Conservation (phyloP, 2,113 vertebrate genomes). For the Xenopus borealis region DNA sequence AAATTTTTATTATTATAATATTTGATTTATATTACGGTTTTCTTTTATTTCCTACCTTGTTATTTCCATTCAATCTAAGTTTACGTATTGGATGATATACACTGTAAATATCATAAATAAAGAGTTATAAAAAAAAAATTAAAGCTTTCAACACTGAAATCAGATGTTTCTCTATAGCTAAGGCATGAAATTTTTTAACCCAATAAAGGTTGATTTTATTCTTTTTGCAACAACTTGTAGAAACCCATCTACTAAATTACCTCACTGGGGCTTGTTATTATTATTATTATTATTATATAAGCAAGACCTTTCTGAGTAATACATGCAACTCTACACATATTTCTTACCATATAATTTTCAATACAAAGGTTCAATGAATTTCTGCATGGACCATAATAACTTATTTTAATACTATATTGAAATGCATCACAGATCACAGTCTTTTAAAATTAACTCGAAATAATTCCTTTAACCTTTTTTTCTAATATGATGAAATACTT, state of each 20-base stretch:
- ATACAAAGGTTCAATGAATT: conserved; percentile 18
- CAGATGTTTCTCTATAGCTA: no score
- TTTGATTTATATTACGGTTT: no score
- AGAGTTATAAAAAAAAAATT: no score
- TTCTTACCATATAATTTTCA: conserved; percentile 4
- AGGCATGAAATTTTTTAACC: no score
- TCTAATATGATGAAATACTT: conserved; percentile 5
- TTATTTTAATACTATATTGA: conserved; percentile 12
- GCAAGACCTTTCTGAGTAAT: conserved; percentile 2
- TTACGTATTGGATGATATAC: no score
- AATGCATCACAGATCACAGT: conserved; percentile 11
- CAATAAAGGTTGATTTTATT: not conserved
- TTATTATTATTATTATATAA: conserved; percentile 20
- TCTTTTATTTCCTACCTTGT: no score
- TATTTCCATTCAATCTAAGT: no score
- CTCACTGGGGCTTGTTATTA: conserved; percentile 1
- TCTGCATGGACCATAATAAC: conserved; percentile 10
- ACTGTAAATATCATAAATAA: no score
- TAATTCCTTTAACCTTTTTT: conserved; percentile 16
- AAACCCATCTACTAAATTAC: conserved; percentile 12
- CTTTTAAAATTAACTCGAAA: conserved; percentile 7
- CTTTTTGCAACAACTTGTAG: not conserved
- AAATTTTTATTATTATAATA: no score
- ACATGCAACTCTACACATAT: conserved; percentile 2
- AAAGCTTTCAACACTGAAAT: no score